Evolutionary conservation across 2,797 vertebrate species (phyloP), one percentile per base, ranked within the genome.

Genomic region (Austrolebias charrua): DNA sequence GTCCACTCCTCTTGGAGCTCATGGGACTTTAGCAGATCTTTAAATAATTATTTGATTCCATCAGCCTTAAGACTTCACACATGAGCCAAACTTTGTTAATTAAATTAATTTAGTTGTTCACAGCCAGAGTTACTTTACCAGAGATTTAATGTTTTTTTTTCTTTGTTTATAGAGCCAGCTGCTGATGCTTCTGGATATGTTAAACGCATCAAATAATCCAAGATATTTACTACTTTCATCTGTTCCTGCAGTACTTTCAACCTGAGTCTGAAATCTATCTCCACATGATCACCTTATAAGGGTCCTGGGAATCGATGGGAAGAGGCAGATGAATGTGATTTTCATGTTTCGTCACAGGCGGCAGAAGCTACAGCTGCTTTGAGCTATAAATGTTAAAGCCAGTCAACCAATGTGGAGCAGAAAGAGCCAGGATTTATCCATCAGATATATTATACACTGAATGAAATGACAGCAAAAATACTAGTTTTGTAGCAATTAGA

Each of bases 11-110:
- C 51, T 63, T 24, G 19, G 31, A 55, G 14, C 38, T 67, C 53
- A 44, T 4, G 5, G 52, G 50, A 42, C 42, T 46, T 20, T 1
- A 7, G 18, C 47, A 35, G 43, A 55, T n/a, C 24, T 47, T 15
- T 35, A 47, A 46, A 56, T 28, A 44, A 33, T 64, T 50, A 61
- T 70, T 79, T 60, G 38, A 66, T 44, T 18, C 56, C 43, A 40
- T 6, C 16, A 16, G 35, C n/a, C 49, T 54, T 50, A 35, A 24
- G 2, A 16, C 56, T 33, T 33, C 31, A 33, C 35, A 38, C 35
- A 38, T 40, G 3, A 33, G 31, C 31, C 31, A 33, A 40, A 40
- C 38, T 12, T 40, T 40, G 12, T 40, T 11, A 1, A 24, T 24
- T 24, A 24, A 24, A 24, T 24, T 40, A 11, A 14, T 46, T 18